Conservation (phyloP, 2,888 invertebrate species). For the Sericinus montela region DNA sequence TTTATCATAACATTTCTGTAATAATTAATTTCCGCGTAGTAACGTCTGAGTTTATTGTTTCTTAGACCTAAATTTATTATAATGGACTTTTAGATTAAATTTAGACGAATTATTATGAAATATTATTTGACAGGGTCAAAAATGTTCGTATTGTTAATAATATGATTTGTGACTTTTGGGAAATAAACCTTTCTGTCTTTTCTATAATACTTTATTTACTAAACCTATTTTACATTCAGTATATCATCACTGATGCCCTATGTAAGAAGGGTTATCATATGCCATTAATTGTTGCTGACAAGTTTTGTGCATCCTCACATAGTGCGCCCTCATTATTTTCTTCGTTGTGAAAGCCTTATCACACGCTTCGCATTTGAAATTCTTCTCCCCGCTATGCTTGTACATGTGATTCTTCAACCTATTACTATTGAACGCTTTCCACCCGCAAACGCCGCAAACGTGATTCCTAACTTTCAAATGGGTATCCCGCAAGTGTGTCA, state of each 20-base stretch:
- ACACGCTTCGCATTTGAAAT: constrained; percentile 63
- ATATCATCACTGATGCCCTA: constrained; percentile 26
- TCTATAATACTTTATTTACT: no score
- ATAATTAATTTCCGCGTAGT: no score
- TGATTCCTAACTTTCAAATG: constrained; percentile 65
- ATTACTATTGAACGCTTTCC: constrained; percentile 66
- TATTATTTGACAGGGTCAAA: no score
- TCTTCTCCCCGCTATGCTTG: constrained; percentile 70
- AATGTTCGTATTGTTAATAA: no score
- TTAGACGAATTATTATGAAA: no score
- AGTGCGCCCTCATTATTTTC: constrained; percentile 67
- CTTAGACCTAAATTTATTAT: no score
- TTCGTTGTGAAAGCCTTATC: constrained; percentile 67
- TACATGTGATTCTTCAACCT: constrained; percentile 74
- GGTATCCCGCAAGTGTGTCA: constrained; percentile 61
- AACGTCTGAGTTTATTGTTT: no score
- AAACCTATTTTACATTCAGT: background rate
- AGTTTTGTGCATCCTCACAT: constrained; percentile 57
- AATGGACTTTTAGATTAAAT: no score
- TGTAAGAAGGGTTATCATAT: constrained; percentile 46
- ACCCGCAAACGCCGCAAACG: constrained; percentile 61
- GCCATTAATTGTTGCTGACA: constrained; percentile 31
- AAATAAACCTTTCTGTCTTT: no score
- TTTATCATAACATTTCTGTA: no score
- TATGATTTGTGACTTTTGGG: no score